Evolutionary conservation across 2,888 invertebrate species (phyloP).

Genomic region (Calameuta filiformis): DNA sequence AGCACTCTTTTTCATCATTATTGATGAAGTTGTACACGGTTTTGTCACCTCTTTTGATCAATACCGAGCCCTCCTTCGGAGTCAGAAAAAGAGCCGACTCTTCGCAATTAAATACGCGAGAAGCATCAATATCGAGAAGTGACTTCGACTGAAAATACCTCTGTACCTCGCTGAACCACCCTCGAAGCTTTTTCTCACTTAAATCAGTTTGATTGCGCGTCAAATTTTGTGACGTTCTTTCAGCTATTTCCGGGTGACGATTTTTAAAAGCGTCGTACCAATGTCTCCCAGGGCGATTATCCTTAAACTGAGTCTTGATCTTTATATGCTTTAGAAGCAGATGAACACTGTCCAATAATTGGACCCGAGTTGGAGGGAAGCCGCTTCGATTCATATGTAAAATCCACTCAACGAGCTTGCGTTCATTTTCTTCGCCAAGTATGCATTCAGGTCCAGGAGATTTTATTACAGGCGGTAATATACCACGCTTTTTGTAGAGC

Average conservation of each 20-base stretch:
- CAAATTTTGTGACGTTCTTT: conserved; percentile 23
- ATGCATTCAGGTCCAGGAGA: conserved; percentile 30
- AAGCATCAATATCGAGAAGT: conserved; percentile 30
- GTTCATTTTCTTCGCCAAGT: conserved; percentile 32
- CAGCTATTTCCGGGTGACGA: conserved; percentile 47
- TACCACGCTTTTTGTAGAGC: conserved; percentile 21
- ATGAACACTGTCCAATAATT: conserved; percentile 33
- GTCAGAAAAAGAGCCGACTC: conserved; percentile 44
- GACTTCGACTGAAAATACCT: conserved; percentile 39
- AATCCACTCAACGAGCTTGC: conserved; percentile 33
- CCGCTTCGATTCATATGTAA: conserved; percentile 23
- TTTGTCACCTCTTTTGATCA: conserved; percentile 38
- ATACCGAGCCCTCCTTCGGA: conserved; percentile 40
- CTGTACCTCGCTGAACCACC: conserved; percentile 48
- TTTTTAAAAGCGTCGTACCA: conserved; percentile 54
- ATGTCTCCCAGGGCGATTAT: conserved; percentile 31
- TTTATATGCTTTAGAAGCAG: conserved; percentile 24
- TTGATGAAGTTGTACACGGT: conserved; percentile 39
- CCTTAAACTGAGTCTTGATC: conserved; percentile 13
- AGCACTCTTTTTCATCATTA: conserved; percentile 39
- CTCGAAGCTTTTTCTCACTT: conserved; percentile 29
- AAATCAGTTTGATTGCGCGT: not conserved
- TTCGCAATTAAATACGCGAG: conserved; percentile 43
- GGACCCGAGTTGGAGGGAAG: conserved; percentile 30
- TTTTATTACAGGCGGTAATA: too few species aligned